Percentiles rank a stretch among this genome's conserved stretches.
phyloP scores from a whole-genome alignment of 1,140 invertebrate genomes.

The Adoxophyes honmai region DNA sequence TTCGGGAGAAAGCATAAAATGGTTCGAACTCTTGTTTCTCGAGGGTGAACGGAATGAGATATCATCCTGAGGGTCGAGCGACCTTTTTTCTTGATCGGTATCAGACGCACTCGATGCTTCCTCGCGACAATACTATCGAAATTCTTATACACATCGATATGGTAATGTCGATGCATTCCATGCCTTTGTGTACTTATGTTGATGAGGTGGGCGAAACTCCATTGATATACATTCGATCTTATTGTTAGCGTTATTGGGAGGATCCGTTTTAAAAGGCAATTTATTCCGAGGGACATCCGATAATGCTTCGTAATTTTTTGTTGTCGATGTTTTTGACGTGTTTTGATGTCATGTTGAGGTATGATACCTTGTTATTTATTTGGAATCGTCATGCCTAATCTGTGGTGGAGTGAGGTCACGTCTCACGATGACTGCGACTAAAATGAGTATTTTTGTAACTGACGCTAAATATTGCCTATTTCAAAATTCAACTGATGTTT shows the following conservation, averaged over 20 bases:
- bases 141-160: slow-evolving; percentile 54
- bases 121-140: slow-evolving; percentile 63
- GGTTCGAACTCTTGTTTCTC: slow-evolving; percentile 15
- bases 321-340: slow-evolving; percentile 16
- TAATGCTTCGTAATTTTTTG: slow-evolving; percentile 42
- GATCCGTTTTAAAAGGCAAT: slow-evolving; percentile 66
- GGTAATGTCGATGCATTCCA: slow-evolving; percentile 67
- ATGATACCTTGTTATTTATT: slow-evolving; percentile 22
- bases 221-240: slow-evolving; percentile 67
- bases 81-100: slow-evolving; percentile 62
- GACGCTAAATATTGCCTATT: neutral
- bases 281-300: slow-evolving; percentile 54
- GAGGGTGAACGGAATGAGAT: slow-evolving; percentile 20
- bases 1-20: slow-evolving; percentile 29
- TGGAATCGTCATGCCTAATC: slow-evolving; percentile 16
- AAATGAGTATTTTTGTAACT: too few species aligned
- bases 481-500: neutral
- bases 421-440: neutral
- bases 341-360: slow-evolving; percentile 21
- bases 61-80: slow-evolving; percentile 39
- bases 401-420: slow-evolving; percentile 3
- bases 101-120: slow-evolving; percentile 55
- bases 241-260: slow-evolving; percentile 64
- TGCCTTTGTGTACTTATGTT: slow-evolving; percentile 68
- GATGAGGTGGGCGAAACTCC: slow-evolving; percentile 72